These are phyloP conservation scores for Machaerirhynchus nigripectus DNA, from an alignment of 2,113 vertebrate genomes.

Conservation along the genomic window DNA sequence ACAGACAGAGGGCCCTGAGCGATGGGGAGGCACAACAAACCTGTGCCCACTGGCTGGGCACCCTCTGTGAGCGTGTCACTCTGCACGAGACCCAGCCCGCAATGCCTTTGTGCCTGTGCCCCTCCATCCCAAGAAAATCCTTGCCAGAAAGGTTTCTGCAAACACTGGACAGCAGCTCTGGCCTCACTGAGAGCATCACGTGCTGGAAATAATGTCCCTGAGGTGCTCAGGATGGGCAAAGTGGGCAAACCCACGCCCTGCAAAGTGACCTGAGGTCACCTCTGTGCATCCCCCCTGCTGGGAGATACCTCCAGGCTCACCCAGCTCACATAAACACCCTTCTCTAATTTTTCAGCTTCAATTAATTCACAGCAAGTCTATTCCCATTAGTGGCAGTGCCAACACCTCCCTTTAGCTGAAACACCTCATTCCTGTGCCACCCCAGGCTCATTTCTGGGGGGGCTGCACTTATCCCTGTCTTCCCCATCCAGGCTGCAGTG, in stretches of 20 bases:
- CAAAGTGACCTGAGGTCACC: background rate
- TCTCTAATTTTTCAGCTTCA: background rate
- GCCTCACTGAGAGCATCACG: background rate
- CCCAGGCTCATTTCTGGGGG: background rate
- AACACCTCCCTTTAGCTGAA: background rate
- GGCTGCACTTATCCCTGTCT: background rate
- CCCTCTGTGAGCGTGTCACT: fast-evolving
- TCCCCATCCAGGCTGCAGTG: fast-evolving
- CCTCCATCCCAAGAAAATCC: background rate
- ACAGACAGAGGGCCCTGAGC: background rate
- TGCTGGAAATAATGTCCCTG: background rate
- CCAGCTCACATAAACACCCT: background rate
- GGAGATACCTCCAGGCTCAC: background rate
- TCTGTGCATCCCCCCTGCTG: background rate
- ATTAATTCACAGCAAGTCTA: background rate
- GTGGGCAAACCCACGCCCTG: background rate
- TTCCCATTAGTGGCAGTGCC: background rate
- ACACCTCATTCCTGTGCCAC: background rate
- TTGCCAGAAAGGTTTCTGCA: background rate
- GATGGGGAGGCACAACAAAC: background rate
- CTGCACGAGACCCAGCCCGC: fast-evolving
- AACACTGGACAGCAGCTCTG: background rate
- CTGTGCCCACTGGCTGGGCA: no score
- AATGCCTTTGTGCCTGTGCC: background rate
- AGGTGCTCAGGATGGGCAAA: fast-evolving